Conservation (phyloP, 2,888 invertebrate species). For the Xylocampa areola region DNA sequence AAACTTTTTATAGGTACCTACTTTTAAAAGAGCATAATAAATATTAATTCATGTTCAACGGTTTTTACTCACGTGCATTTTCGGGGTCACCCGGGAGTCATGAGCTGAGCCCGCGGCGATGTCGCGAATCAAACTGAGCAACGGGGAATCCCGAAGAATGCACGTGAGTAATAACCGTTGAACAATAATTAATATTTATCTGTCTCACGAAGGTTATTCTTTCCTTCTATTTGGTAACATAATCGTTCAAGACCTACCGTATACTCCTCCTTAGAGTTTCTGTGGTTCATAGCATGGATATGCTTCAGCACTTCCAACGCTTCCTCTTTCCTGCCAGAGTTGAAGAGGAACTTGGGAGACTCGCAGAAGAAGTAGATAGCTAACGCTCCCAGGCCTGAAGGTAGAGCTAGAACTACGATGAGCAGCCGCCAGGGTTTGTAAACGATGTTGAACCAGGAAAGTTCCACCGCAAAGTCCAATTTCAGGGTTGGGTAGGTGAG, state of each 20-base stretch:
- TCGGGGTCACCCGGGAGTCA: no score
- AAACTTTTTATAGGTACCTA: no score
- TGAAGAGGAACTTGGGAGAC: constrained; percentile 93
- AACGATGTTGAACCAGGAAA: constrained; percentile 84
- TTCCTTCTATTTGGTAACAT: not conserved
- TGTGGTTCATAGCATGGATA: constrained; percentile 78
- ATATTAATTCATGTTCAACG: no score
- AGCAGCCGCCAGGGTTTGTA: constrained; percentile 94
- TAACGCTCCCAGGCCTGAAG: constrained; percentile 88
- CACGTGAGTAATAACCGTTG: no score
- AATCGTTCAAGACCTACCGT: constrained; percentile 64
- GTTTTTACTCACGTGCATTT: no score
- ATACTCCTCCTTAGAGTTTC: constrained; percentile 68
- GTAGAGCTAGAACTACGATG: constrained; percentile 85
- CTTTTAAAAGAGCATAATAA: no score
- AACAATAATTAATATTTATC: no score
- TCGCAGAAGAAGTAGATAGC: constrained; percentile 92
- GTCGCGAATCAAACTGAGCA: no score
- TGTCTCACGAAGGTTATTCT: no score
- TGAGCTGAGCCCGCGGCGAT: no score
- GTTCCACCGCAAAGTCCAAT: constrained; percentile 76
- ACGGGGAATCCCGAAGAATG: no score
- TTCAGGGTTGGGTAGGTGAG: constrained; percentile 92
- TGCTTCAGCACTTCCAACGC: constrained; percentile 87
- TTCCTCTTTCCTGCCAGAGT: constrained; percentile 90